Percentiles rank a stretch among this genome's conserved stretches.
Evolutionary conservation across 2,113 vertebrate species (phyloP).

Genomic region (Pedionomus torquatus): DNA sequence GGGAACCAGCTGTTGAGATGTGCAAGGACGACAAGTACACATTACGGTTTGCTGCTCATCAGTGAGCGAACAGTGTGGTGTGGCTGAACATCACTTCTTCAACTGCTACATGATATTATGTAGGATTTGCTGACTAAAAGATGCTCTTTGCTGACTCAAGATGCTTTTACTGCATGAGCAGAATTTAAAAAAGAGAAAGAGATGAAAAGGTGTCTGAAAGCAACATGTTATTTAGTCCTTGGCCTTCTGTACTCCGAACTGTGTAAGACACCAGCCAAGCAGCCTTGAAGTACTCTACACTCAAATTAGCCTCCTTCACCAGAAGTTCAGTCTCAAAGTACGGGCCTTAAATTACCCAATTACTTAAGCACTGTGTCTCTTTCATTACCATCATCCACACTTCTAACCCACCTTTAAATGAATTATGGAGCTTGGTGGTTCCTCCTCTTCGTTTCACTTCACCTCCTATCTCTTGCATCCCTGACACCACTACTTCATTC

Average conservation of each 20-base stretch:
- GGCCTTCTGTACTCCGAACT: background rate
- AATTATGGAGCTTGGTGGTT: background rate
- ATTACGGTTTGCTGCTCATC: background rate
- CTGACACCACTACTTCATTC: background rate
- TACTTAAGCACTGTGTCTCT: background rate
- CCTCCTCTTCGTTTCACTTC: background rate
- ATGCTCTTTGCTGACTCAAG: too few species aligned
- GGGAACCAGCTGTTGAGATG: background rate
- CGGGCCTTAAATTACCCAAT: background rate
- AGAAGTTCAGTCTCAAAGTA: background rate
- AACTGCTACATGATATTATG: fast-evolving
- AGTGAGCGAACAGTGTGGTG: background rate
- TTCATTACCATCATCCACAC: background rate
- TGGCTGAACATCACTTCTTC: background rate
- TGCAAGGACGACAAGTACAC: background rate
- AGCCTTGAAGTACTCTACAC: background rate
- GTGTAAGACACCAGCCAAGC: background rate
- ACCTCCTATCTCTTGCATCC: background rate
- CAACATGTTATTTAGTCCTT: background rate
- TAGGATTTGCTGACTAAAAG: background rate
- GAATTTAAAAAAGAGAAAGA: background rate
- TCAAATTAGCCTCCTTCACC: background rate
- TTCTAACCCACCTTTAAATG: background rate
- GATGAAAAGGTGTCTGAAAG: background rate
- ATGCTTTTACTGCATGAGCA: background rate